Conservation (phyloP, 2,888 invertebrate genomes). For the Chymomyza fuscimana region DNA sequence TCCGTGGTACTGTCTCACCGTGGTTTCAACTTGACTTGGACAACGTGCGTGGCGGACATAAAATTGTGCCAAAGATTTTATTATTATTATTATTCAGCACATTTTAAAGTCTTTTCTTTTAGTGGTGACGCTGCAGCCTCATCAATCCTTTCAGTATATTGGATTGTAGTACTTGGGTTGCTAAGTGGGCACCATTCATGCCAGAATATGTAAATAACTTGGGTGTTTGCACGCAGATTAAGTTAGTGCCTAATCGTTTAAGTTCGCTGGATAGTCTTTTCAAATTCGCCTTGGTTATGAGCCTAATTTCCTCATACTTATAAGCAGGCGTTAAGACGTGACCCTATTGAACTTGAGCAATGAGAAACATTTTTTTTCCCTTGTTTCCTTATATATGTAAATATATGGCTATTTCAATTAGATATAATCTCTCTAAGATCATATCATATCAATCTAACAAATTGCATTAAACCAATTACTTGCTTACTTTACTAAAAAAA, state of each 20-base stretch:
- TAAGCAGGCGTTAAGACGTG: too few species aligned
- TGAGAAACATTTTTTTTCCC: too few species aligned
- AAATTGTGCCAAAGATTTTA: constrained; percentile 74
- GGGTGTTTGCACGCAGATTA: too few species aligned
- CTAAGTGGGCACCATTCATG: neutral
- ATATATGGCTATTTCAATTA: neutral
- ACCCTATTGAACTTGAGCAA: too few species aligned
- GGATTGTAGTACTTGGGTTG: neutral
- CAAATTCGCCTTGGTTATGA: too few species aligned
- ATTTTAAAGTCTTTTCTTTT: constrained; percentile 38
- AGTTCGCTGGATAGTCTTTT: too few species aligned
- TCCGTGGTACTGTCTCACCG: constrained; percentile 14
- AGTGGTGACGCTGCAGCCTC: neutral
- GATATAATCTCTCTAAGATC: neutral
- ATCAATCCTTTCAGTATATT: neutral
- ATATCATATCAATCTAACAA: neutral
- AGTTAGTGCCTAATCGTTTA: too few species aligned
- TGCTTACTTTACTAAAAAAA: too few species aligned
- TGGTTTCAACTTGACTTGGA: constrained; percentile 7
- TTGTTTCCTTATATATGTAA: neutral
- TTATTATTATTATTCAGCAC: constrained; percentile 75
- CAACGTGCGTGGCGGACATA: constrained; percentile 50
- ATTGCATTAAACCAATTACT: neutral
- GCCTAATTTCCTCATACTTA: too few species aligned
- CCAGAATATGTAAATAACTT: neutral